Percentiles rank a stretch among this genome's conserved stretches.
phyloP scores from a whole-genome alignment of 2,797 vertebrate species.

The Chromobotia macracanthus region DNA sequence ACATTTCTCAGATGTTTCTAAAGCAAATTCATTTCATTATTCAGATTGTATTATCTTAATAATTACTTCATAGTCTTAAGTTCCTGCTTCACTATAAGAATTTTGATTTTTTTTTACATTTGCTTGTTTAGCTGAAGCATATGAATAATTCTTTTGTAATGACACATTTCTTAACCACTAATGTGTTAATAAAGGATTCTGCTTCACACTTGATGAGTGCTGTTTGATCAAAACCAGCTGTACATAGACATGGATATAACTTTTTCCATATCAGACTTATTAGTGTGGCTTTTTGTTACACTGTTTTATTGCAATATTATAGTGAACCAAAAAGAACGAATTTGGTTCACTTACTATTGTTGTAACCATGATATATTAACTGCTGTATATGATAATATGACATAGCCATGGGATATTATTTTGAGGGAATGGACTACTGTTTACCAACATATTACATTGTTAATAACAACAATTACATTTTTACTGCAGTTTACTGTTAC shows the following conservation, averaged over 20 bases:
- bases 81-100: constrained; percentile 22
- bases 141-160: constrained; percentile 62
- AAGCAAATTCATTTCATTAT: constrained; percentile 27
- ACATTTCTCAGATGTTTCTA: constrained; percentile 40
- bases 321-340: no score
- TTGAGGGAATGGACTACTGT: no score
- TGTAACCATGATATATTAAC: no score
- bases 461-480: no score
- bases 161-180: constrained; percentile 76
- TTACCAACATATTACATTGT: no score
- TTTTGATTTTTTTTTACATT: constrained; percentile 57
- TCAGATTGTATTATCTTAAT: constrained; percentile 35
- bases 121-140: constrained; percentile 60
- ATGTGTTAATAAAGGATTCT: constrained; percentile 77
- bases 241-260: neutral
- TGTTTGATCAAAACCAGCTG: constrained; percentile 42
- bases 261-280: neutral
- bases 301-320: no score
- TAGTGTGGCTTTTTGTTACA: no score
- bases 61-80: constrained; percentile 8
- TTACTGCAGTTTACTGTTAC: no score
- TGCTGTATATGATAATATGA: no score
- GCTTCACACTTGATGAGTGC: constrained; percentile 65
- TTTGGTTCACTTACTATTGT: no score
- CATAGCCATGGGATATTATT: no score